Percentiles rank a stretch among this genome's conserved stretches.
Evolutionary conservation across 2,113 vertebrate genomes (phyloP).

Genomic region (Campylorhamphus procurvoides): DNA sequence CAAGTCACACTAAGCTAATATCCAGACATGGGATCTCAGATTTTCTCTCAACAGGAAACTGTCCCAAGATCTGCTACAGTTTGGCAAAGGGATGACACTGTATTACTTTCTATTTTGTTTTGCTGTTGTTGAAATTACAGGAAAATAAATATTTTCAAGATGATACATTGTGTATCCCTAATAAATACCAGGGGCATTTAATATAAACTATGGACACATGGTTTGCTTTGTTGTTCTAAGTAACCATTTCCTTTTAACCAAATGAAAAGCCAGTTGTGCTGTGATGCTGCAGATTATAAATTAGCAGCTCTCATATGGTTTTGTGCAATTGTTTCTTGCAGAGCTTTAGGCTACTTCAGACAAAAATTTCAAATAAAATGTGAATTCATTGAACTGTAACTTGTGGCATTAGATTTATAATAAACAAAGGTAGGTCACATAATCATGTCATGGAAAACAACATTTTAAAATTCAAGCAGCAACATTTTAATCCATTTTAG

Average conservation of each 20-base stretch:
- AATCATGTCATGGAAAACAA: constrained; percentile 49
- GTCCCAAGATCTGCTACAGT: neutral
- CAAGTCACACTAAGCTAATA: neutral
- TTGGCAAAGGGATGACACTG: neutral
- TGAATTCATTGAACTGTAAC: constrained; percentile 84
- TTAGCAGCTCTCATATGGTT: constrained; percentile 44
- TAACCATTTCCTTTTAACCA: constrained; percentile 43
- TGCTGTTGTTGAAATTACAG: constrained; percentile 50
- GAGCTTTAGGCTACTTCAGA: constrained; percentile 80
- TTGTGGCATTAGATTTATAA: constrained; percentile 78
- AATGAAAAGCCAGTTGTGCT: constrained; percentile 4
- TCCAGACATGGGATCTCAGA: neutral
- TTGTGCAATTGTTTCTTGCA: constrained; percentile 54
- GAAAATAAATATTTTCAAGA: constrained; percentile 59
- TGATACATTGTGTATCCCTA: constrained; percentile 29
- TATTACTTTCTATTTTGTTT: constrained; percentile 33
- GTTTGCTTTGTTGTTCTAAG: constrained; percentile 28
- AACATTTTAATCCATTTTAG: neutral
- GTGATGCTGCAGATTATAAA: constrained; percentile 45
- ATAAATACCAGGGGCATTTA: constrained; percentile 47
- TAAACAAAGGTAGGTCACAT: constrained; percentile 85
- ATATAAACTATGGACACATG: constrained; percentile 38
- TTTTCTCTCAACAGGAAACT: neutral
- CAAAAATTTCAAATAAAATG: constrained; percentile 76
- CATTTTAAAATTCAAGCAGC: neutral